Evolutionary conservation across 92 coral and sea anemone species (phyloP), one percentile per base, ranked within the genome.

Genomic region (Phenganax subtilis): DNA sequence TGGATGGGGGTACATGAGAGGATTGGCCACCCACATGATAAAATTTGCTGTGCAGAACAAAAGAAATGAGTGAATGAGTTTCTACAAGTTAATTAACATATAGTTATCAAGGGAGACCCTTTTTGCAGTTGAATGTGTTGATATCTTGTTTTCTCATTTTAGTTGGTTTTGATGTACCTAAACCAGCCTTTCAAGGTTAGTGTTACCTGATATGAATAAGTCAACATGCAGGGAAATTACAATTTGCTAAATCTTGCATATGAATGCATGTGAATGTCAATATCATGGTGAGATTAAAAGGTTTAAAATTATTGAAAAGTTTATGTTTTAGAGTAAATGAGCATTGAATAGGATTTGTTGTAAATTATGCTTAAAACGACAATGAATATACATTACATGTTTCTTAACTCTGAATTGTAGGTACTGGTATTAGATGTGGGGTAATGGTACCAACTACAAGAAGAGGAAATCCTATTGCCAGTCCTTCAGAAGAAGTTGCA

Each of bases 401-500:
- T 37, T 37, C 47, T 37, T 37, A 5, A 37, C 47, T 1, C 5
- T 37, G 47, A 37, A 37, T 37, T 37, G 5, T 5, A 37, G 47
- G 47, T 37, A 37, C 47, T 37, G 15, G 29, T 75, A 30, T 63
- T 51, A 12, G 61, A 51, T 25, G 59, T 66, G 8, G 75, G 57
- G n/a, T 37, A 56, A n/a, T 66, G 11, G 27, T 28, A 62, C 10
- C 70, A 54, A 55, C 85, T 83, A 25, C 81, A 88, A 68, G 91
- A 77, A 52, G 76, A 80, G 71, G 93, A 91, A 70, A 85, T 66
- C 63, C 88, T 12, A 71, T 88, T 51, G 85, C 97, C 54, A 72
- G 17, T 53, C 90, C 96, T 30, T 57, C 84, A 7, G 93, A 92
- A 28, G 90, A 72, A 27, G 80, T 37, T 37, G 47, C 47, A 37